Base-by-base conservation (phyloP, 1,140 invertebrate genomes). In the Oryzaephilus surinamensis region DNA sequence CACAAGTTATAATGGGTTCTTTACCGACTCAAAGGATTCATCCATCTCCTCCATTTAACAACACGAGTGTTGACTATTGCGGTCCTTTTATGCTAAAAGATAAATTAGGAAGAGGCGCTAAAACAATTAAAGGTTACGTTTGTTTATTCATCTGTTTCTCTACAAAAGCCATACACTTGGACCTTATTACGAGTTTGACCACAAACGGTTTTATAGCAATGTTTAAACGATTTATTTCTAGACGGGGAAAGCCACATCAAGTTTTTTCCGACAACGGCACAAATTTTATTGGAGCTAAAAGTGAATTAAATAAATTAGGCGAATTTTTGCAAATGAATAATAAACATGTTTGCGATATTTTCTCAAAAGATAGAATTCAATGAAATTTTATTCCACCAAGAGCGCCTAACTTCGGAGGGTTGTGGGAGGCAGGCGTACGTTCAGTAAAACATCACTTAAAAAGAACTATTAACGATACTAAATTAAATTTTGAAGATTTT, bases 341-440 rank as follows among this genome's bases (percentile, higher is more conserved):
- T 14, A n/a, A 16, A 10, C 5, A 24, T 23, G 16, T 16, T 16
- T 26, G 20, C 15, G 26, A 26, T 23, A 16, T 26, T 26, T 26
- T 26, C 11, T 20, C 21, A 18, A 15, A 6, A 13, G 15, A 11
- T 5, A 15, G 17, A 15, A 10, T 15, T 15, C 31, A 33, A 27
- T 66, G 62, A 57, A 35, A 59, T 12, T 63, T 67, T 34, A 59
- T 60, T 39, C 59, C 63, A 1, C 55, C 64, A 17, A n/a, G 29
- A 5, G 51, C 61, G 6, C 58, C 61, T 3, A 55, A 67, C 49
- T 61, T 67, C 30, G 64, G 64, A 13, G 65, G 65, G 2, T 3
- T 45, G 16, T 64, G 60, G 52, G 66, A 69, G 44, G 44, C 55
- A 2, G 56, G 46, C 1, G 54, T 69, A 0, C 62, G 62, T 46